Base-by-base conservation (phyloP, 2,797 vertebrate species). In the Clamator glandarius region DNA sequence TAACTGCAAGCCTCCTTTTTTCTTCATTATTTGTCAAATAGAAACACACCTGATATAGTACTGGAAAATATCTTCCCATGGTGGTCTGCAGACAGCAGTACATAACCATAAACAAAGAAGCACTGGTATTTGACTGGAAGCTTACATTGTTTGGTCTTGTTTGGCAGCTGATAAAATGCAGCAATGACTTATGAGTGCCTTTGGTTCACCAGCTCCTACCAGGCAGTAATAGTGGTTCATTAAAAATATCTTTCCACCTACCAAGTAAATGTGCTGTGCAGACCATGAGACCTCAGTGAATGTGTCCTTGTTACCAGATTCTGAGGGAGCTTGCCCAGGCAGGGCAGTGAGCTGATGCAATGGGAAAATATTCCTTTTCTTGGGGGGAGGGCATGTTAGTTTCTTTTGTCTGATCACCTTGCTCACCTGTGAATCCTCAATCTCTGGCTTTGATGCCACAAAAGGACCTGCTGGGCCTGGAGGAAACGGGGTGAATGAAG, bases 311-410 rank as follows among this genome's bases (percentile, higher is more conserved):
- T 24, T 59, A 46, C 52, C 58, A 23, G 2, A 20, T 77, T 55
- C 19, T 54, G 51, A 20, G 24, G 29, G 28, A 72, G 41, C 29
- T 52, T 44, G 59, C n/a, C 18, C 17, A n/a, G 13, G 16, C 35
- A 89, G 31, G 23, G 46, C 3, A 28, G 28, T 5, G 20, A 92
- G 31, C 3, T 3, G 5, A 74, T 23, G 29, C 15, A 89, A 76
- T 23, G 23, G 33, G 50, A 89, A 73, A 57, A 18, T 33, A 55
- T 2, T 61, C 9, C 6, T 39, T 61, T 70, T 20, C 48, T 9
- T n/a, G n/a, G 5, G 19, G n/a, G 51, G 44, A 36, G 1, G 2
- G 1, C 1, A 18, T 12, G 33, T 12, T 66, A 16, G 1, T 1
- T 20, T 29, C 36, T 86, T 79, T 61, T 51, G 23, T 54, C 31